A percentile compares a stretch with the other conserved stretches of the same genome.
These are phyloP conservation scores for Mesocentrotus franciscanus DNA, from an alignment of 53 echinoderm and acorn worm species.

Conservation along the genomic window DNA sequence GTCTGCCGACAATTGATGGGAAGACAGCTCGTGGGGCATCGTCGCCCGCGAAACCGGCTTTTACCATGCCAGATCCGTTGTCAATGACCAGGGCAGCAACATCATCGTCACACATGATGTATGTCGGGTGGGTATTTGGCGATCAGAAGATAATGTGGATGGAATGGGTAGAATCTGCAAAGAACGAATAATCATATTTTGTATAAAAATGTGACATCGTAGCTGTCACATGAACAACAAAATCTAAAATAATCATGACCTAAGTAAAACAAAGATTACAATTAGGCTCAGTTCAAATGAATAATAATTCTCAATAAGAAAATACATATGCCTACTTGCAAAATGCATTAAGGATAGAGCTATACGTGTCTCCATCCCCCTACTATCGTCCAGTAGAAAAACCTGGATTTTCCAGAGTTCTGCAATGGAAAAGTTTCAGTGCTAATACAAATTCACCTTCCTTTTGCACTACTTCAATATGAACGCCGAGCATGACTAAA, in stretches of 20 bases:
- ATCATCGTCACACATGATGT: slow-evolving; percentile 96
- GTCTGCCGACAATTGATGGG: slow-evolving; percentile 93
- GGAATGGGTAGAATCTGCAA: slow-evolving; percentile 13
- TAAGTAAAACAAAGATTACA: neutral
- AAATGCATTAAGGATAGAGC: too few relatives aligned
- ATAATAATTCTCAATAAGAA: neutral
- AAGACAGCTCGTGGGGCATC: slow-evolving; percentile 95
- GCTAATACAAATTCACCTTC: too few relatives aligned
- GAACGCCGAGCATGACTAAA: too few relatives aligned
- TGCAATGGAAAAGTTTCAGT: too few relatives aligned
- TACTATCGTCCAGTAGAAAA: too few relatives aligned
- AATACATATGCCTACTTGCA: too few relatives aligned
- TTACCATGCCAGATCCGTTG: slow-evolving; percentile 95
- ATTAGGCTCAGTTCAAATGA: neutral
- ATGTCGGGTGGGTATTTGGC: slow-evolving; percentile 27
- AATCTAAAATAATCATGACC: neutral
- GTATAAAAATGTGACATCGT: neutral
- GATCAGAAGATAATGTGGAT: neutral
- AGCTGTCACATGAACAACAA: neutral
- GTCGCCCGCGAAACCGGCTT: slow-evolving; percentile 95
- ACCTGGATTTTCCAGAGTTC: too few relatives aligned
- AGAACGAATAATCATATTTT: neutral
- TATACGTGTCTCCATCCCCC: neutral
- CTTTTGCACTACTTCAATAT: too few relatives aligned
- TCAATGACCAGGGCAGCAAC: slow-evolving; percentile 92